Evolutionary conservation across 2,113 vertebrate species (phyloP).

Genomic region (Rana temporaria): DNA sequence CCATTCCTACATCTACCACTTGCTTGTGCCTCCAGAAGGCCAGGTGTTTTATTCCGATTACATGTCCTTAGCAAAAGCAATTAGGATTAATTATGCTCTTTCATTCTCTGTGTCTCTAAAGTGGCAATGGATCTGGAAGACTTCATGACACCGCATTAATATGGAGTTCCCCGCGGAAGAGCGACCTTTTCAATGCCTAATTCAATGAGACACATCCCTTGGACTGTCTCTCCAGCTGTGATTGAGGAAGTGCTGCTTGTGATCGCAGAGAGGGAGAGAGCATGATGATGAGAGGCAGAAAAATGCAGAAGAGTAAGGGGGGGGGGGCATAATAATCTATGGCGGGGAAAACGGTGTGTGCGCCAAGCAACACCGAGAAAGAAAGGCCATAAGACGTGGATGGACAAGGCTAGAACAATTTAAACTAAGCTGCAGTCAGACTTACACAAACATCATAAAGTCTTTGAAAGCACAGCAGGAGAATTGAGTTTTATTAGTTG

Average conservation of each 20-base stretch:
- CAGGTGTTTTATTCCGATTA: slow-evolving; percentile 63
- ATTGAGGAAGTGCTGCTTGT: slow-evolving; percentile 19
- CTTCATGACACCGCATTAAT: slow-evolving; percentile 68
- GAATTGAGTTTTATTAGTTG: no score
- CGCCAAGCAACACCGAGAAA: no score
- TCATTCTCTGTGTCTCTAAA: slow-evolving; percentile 64
- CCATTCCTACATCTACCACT: slow-evolving; percentile 1
- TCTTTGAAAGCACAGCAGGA: no score
- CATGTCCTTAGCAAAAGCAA: slow-evolving; percentile 60
- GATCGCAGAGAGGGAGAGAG: background rate
- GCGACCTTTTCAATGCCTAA: slow-evolving; percentile 61
- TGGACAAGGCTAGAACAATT: background rate
- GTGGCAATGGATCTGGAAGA: slow-evolving; percentile 60
- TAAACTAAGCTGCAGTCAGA: no score
- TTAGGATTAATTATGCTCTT: slow-evolving; percentile 67
- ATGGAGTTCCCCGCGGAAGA: slow-evolving; percentile 63
- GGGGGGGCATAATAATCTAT: background rate
- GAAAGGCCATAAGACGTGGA: background rate
- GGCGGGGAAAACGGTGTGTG: no score
- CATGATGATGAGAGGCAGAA: background rate
- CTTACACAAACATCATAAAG: no score
- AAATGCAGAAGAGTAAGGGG: background rate
- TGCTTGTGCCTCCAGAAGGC: slow-evolving; percentile 54
- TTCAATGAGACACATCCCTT: slow-evolving; percentile 62
- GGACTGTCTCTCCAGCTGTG: slow-evolving; percentile 41